These are phyloP conservation scores for Drosophila orena DNA, from an alignment of 1,140 invertebrate species.

Conservation along the genomic window DNA sequence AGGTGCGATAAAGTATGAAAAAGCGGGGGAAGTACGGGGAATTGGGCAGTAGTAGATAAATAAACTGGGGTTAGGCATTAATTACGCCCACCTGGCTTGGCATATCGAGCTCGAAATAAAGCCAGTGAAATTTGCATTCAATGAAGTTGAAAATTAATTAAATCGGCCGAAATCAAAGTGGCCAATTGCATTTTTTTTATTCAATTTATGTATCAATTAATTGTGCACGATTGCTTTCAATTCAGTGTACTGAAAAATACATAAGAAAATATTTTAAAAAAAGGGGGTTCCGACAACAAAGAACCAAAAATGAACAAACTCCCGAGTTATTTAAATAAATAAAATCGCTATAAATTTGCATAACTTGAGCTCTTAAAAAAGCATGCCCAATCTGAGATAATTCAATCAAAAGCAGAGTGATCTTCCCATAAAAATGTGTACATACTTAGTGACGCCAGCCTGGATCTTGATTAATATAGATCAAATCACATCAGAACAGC, in stretches of 20 bases:
- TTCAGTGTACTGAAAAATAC: slow-evolving; percentile 20
- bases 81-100: slow-evolving; percentile 27
- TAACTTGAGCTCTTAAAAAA: slow-evolving; percentile 22
- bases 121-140: slow-evolving; percentile 21
- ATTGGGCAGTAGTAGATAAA: slow-evolving; percentile 23
- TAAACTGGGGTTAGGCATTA: slow-evolving; percentile 37
- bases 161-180: slow-evolving; percentile 24
- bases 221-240: slow-evolving; percentile 23
- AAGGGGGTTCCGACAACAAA: neutral
- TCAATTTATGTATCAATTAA: slow-evolving; percentile 29
- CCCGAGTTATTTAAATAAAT: slow-evolving; percentile 15
- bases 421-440: slow-evolving; percentile 26
- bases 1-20: slow-evolving; percentile 49
- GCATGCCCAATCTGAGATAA: slow-evolving; percentile 39
- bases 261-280: too few relatives aligned
- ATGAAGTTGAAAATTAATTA: slow-evolving; percentile 37
- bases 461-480: slow-evolving; percentile 81
- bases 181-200: slow-evolving; percentile 28
- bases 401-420: slow-evolving; percentile 46
- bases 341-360: slow-evolving; percentile 58
- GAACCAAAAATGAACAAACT: slow-evolving; percentile 4
- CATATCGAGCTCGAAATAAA: neutral
- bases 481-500: slow-evolving; percentile 65
- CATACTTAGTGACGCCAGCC: slow-evolving; percentile 53
- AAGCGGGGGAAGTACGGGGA: slow-evolving; percentile 13